phyloP scores from a whole-genome alignment of 2,113 vertebrate species.

The Ceyx melanurus region DNA sequence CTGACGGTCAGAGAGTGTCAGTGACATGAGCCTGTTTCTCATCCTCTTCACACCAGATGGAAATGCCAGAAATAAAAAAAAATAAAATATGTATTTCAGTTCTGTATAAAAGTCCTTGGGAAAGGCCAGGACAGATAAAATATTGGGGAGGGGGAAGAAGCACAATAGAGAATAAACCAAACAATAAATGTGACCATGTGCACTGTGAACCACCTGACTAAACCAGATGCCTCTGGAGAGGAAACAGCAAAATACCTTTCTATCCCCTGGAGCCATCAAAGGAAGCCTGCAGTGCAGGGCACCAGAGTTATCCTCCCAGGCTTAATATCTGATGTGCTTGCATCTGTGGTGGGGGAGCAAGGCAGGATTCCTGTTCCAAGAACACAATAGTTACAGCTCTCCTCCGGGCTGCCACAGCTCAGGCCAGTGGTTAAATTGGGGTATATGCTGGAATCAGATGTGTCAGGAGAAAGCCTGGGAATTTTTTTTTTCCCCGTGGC shows the following conservation, averaged over 20 bases:
- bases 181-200: conserved; percentile 60
- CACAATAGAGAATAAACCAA: conserved; percentile 22
- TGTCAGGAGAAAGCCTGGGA: neutral
- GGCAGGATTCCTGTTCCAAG: conserved; percentile 59
- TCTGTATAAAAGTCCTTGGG: conserved; percentile 56
- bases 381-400: conserved; percentile 34
- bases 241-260: conserved; percentile 72
- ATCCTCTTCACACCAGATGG: conserved; percentile 65
- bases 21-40: conserved; percentile 53
- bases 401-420: neutral
- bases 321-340: conserved; percentile 71
- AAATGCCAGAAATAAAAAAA: conserved; percentile 68
- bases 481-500: neutral
- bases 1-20: neutral
- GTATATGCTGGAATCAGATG: neutral
- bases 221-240: conserved; percentile 71
- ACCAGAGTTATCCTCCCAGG: conserved; percentile 61
- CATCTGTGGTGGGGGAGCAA: conserved; percentile 64
- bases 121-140: conserved; percentile 50
- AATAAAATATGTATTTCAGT: conserved; percentile 1
- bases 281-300: conserved; percentile 73
- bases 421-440: neutral
- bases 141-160: conserved; percentile 5
- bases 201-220: conserved; percentile 68
- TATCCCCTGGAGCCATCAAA: conserved; percentile 74